Evolutionary conservation across 1,140 invertebrate species (phyloP).

Genomic region (Meloidogyne floridensis): DNA sequence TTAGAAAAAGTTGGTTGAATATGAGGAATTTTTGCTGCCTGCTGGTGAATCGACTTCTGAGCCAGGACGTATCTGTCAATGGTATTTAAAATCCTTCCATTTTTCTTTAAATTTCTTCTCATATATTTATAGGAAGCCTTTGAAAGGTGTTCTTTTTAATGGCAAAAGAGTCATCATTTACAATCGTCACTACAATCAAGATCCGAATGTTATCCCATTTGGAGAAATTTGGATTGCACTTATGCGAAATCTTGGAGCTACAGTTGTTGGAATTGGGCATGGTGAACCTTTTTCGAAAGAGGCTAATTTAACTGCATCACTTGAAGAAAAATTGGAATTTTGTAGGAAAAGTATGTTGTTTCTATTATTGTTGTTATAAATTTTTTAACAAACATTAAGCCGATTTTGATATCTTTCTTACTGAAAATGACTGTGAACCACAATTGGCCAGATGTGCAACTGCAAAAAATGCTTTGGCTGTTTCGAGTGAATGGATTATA

Average conservation of each 20-base stretch:
- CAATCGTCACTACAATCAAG: constrained; percentile 25
- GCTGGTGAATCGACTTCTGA: constrained; percentile 53
- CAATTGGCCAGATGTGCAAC: constrained; percentile 38
- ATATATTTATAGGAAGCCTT: constrained; percentile 39
- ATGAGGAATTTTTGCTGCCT: constrained; percentile 49
- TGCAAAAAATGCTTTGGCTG: constrained; percentile 31
- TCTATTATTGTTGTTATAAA: background rate
- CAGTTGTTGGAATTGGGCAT: constrained; percentile 33
- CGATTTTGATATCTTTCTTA: constrained; percentile 49
- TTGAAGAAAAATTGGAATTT: constrained; percentile 24
- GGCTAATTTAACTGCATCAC: background rate
- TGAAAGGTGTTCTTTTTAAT: constrained; percentile 41
- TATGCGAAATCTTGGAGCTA: constrained; percentile 51
- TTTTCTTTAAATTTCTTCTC: constrained; percentile 5
- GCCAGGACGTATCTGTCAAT: constrained; percentile 13
- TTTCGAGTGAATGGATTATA: constrained; percentile 61
- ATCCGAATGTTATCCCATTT: constrained; percentile 35
- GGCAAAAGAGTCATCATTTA: constrained; percentile 48
- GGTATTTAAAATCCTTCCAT: constrained; percentile 5
- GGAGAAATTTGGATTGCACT: constrained; percentile 56
- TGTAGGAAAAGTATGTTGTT: constrained; percentile 31
- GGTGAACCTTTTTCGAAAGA: constrained; percentile 14
- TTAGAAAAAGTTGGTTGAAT: constrained; percentile 49
- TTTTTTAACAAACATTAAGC: background rate
- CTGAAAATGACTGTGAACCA: constrained; percentile 41